Evolutionary conservation across 2,113 vertebrate species (phyloP), one percentile per base, ranked within the genome.

Genomic region (Anguilla japonica): DNA sequence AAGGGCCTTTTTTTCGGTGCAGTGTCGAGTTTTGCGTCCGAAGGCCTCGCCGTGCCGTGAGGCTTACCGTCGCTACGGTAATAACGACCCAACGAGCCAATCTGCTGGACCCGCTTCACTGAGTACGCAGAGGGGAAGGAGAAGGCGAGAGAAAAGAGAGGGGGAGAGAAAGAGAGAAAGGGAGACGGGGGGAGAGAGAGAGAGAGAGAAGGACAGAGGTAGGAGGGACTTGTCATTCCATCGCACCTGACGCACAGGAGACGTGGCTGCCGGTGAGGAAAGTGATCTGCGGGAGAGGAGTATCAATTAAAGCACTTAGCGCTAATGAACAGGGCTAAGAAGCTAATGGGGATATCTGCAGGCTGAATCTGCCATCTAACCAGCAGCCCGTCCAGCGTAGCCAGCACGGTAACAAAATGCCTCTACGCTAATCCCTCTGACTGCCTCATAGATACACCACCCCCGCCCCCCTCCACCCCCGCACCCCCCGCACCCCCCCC

Each of bases 231-330:
- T 22, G 40, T 80, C 79, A 41, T 41, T 41, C 29, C 41, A 13
- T 80, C 13, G 41, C 11, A 40, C 15, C 87, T 91, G 91, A 91
- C 89, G 89, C 89, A 83, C 85, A 34, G 83, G 87, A 89, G 89
- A 90, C 89, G 93, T 93, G 91, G 93, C 90, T 89, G 88, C 93
- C 92, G 93, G 92, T 93, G 90, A 90, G 87, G 93, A 34, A 92
- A 92, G 92, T 94, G 91, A 93, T 93, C 91, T 91, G 92, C 93
- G 91, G 93, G 93, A 92, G 92, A 95, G 93, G 94, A 92, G 91
- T 89, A 90, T 95, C 94, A 94, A 95, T 96, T 95, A 95, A 92
- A 91, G 91, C 94, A 95, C 95, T 96, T 95, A 96, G 89, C 80
- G 41, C 88, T 95, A 95, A 96, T 94, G 94, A 93, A 92, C 92